phyloP scores from a whole-genome alignment of 2,888 invertebrate species.

The Siphlonurus alternatus region DNA sequence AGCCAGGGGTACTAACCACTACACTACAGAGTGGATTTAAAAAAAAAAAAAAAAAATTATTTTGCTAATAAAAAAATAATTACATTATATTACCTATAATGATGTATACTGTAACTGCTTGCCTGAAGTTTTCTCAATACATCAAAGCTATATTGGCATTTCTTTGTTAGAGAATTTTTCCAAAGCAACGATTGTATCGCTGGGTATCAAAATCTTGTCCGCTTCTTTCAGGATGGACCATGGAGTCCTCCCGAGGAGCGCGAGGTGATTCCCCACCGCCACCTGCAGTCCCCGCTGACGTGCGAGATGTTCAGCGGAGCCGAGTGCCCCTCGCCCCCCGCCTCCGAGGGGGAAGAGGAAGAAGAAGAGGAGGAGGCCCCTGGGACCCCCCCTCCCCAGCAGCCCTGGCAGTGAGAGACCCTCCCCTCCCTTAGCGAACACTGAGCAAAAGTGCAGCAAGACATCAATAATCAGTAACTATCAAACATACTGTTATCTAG shows the following conservation, averaged over 20 bases:
- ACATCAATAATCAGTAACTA: not conserved
- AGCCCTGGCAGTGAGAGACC: not conserved
- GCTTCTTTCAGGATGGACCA: slow-evolving; percentile 34
- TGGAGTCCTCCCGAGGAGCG: slow-evolving; percentile 44
- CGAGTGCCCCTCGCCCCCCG: not conserved
- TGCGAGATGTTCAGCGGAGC: slow-evolving; percentile 30
- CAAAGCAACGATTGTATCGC: no score
- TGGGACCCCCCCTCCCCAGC: not conserved
- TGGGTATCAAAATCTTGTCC: no score
- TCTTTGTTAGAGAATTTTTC: no score
- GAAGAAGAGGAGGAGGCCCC: not conserved
- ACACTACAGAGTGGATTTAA: no score
- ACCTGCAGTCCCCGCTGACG: slow-evolving; percentile 45
- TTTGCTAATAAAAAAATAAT: not conserved
- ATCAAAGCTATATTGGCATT: no score
- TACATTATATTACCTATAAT: not conserved
- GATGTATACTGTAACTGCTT: not conserved
- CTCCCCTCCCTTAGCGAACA: not conserved
- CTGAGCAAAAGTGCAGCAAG: not conserved
- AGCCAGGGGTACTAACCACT: no score
- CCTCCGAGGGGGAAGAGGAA: not conserved
- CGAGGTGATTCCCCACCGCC: slow-evolving; percentile 48
- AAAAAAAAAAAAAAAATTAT: not conserved
- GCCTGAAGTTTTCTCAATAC: no score
- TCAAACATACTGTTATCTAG: not conserved